These are phyloP conservation scores for Scaptodrosophila latifasciaeformis DNA, from an alignment of 2,888 invertebrate species.

Conservation along the genomic window DNA sequence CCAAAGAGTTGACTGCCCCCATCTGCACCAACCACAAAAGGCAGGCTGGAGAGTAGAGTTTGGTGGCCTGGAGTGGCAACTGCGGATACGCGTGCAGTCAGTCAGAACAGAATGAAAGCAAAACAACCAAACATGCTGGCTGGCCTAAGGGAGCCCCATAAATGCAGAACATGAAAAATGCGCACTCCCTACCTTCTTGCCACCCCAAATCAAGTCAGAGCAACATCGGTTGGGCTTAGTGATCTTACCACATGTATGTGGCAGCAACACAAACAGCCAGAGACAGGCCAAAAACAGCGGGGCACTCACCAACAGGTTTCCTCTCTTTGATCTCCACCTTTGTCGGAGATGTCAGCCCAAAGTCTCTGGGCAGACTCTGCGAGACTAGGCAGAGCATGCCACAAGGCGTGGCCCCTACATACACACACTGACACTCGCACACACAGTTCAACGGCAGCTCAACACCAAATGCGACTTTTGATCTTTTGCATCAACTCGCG, in stretches of 20 bases:
- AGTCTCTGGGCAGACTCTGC: too few relatives aligned
- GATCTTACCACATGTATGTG: constrained; percentile 30
- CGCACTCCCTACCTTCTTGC: neutral
- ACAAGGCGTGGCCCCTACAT: neutral
- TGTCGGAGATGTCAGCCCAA: constrained; percentile 1
- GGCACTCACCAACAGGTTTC: constrained; percentile 46
- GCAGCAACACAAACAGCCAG: neutral
- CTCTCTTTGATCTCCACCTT: constrained; percentile 59
- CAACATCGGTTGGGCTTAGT: constrained; percentile 13
- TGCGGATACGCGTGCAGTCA: constrained; percentile 19
- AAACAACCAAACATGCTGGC: constrained; percentile 30
- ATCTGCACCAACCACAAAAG: neutral
- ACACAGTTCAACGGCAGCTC: neutral
- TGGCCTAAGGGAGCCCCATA: constrained; percentile 20
- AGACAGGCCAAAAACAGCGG: constrained; percentile 16
- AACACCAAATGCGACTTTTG: constrained; percentile 45
- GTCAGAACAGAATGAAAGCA: constrained; percentile 27
- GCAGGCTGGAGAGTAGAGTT: neutral
- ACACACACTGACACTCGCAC: neutral
- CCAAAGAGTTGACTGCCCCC: constrained; percentile 4
- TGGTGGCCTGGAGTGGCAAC: neutral
- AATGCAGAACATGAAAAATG: neutral
- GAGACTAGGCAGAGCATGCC: too few relatives aligned
- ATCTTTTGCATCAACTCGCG: constrained; percentile 34
- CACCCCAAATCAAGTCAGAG: neutral